Conservation (phyloP, 2,888 invertebrate genomes). For the Bombylius major region DNA sequence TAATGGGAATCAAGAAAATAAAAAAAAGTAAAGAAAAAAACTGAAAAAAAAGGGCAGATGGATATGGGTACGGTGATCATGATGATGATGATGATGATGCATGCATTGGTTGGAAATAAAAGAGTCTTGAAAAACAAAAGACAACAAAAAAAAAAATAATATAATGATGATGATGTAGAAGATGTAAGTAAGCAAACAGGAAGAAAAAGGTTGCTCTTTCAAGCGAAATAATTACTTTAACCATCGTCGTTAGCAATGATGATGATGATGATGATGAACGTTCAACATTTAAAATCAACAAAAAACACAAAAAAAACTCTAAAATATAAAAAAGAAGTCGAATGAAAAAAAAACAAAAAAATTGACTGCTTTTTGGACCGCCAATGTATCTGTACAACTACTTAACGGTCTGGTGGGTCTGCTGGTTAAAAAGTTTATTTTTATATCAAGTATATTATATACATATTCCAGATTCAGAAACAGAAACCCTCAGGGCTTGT, state of each 20-base stretch:
- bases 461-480: too few species aligned
- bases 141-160: neutral
- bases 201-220: neutral
- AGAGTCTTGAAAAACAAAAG: neutral
- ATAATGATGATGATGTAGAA: too few species aligned
- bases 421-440: neutral
- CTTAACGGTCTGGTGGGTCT: neutral
- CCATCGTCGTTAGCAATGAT: constrained; percentile 1
- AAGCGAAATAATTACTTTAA: constrained; percentile 6
- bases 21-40: too few species aligned
- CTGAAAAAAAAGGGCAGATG: neutral
- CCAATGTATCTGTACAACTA: neutral
- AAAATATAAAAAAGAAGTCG: neutral
- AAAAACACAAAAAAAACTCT: neutral
- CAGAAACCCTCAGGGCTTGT: neutral
- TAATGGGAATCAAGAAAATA: too few species aligned
- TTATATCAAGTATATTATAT: too few species aligned
- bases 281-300: neutral
- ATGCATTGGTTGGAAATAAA: neutral
- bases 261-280: neutral
- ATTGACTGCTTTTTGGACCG: neutral
- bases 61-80: neutral
- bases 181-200: neutral
- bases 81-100: neutral
- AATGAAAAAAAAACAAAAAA: neutral